These are phyloP conservation scores for Drosophila mayaguana DNA, from an alignment of 2,888 invertebrate genomes.

Conservation along the genomic window DNA sequence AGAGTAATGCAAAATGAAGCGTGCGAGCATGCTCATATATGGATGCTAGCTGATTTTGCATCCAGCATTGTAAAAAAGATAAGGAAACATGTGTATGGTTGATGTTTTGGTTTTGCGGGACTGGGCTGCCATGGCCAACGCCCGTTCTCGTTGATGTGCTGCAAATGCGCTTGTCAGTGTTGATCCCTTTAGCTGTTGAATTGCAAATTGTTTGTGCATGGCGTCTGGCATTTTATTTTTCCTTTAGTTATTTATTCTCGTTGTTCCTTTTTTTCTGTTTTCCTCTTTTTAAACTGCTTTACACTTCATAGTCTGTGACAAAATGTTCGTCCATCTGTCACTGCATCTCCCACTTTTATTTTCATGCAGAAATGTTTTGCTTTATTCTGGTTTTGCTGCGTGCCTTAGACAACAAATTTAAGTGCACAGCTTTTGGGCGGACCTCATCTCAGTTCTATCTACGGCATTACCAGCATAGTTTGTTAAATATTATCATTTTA, in stretches of 20 bases:
- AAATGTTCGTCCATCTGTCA: conserved; percentile 81
- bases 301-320: conserved; percentile 54
- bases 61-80: background rate
- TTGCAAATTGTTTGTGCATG: conserved; percentile 81
- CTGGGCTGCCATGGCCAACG: background rate
- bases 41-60: conserved; percentile 49
- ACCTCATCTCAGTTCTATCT: conserved; percentile 21
- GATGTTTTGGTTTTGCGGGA: conserved; percentile 26
- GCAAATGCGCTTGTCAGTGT: conserved; percentile 79
- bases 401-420: conserved; percentile 35
- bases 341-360: conserved; percentile 50
- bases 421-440: conserved; percentile 39
- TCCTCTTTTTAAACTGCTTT: conserved; percentile 13
- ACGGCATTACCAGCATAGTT: background rate
- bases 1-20: conserved; percentile 40
- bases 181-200: conserved; percentile 80
- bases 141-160: conserved; percentile 22
- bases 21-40: conserved; percentile 17
- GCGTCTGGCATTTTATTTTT: conserved; percentile 64
- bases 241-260: conserved; percentile 18
- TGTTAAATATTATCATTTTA: background rate
- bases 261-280: conserved; percentile 9
- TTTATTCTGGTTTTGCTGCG: conserved; percentile 8
- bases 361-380: conserved; percentile 51
- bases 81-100: conserved; percentile 50